Base-by-base conservation (phyloP, 2,113 vertebrate species). In the Pleuronectes platessa region DNA sequence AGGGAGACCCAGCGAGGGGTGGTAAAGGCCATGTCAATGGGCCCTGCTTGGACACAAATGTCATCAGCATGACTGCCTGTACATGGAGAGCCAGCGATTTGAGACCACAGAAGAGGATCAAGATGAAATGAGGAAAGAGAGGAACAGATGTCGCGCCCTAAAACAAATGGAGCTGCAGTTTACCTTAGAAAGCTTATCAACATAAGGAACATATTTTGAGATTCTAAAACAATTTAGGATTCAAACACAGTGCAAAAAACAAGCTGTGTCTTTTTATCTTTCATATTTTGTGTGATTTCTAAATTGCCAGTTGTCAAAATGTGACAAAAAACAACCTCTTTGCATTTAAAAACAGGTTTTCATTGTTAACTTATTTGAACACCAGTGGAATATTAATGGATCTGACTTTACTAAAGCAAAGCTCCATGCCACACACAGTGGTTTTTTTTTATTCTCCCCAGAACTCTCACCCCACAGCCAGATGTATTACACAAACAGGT, bases 21-120 rank as follows among this genome's bases (percentile, higher is more conserved):
- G 71, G 76, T 88, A 92, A 91, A 93, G 91, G 91, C 86, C 89
- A 91, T 85, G 82, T 85, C 79, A 84, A 56, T 14, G 24, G 86
- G 51, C 79, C 55, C 49, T 70, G 85, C 86, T 77, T 71, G 73
- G 83, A 90, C 87, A 89, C 86, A 92, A 91, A 93, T 90, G 88
- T 88, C 87, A 92, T 66, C 88, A 84, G 86, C 88, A 78, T 72
- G 84, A 90, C 68, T 63, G 78, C 78, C 85, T 87, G 77, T 74
- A 81, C 82, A 78, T 40, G 74, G 81, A 79, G 54, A 80, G 75
- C 84, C 76, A 83, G 82, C 49, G 2, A 85, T 51, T 77, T 81
- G 65, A 62, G 69, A 37, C 70, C 21, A 42, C 74, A 70, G 47
- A 67, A 82, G 78, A 86, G 76, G 74, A 84, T 85, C 78, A 88